A percentile compares a stretch with the other conserved stretches of the same genome.
Evolutionary conservation across 2,888 invertebrate species (phyloP).

Genomic region (Cybosia mesomella): DNA sequence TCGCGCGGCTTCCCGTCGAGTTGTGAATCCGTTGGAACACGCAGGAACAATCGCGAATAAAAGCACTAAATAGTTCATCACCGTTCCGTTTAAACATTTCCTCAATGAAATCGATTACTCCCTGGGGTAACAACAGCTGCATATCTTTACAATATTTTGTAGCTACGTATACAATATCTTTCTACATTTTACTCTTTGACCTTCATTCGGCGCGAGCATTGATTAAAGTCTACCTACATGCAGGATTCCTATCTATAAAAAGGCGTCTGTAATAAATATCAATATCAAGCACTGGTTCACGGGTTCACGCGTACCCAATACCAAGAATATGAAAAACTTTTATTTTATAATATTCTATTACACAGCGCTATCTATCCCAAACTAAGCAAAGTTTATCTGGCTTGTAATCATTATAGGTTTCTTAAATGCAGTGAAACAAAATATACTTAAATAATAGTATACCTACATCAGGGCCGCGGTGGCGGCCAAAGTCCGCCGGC

Average conservation of each 20-base stretch:
- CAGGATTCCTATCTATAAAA: not conserved
- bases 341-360: too few species aligned
- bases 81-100: constrained; percentile 49
- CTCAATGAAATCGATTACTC: constrained; percentile 57
- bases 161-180: not conserved
- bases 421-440: too few species aligned
- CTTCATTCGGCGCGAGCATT: constrained; percentile 20
- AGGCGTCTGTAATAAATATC: not conserved
- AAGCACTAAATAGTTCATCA: constrained; percentile 30
- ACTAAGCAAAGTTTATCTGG: too few species aligned
- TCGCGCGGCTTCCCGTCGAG: constrained; percentile 25
- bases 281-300: not conserved
- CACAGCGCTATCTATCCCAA: too few species aligned
- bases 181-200: constrained; percentile 12
- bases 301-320: not conserved
- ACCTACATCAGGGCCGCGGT: too few species aligned
- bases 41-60: constrained; percentile 41
- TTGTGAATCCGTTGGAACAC: constrained; percentile 13
- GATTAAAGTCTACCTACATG: constrained; percentile 25
- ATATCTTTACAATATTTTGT: not conserved
- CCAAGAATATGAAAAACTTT: too few species aligned
- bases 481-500: too few species aligned
- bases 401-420: too few species aligned
- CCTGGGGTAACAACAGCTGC: constrained; percentile 19
- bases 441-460: too few species aligned